phyloP scores from a whole-genome alignment of 2,888 invertebrate genomes.

The Rhaphigaster nebulosa region DNA sequence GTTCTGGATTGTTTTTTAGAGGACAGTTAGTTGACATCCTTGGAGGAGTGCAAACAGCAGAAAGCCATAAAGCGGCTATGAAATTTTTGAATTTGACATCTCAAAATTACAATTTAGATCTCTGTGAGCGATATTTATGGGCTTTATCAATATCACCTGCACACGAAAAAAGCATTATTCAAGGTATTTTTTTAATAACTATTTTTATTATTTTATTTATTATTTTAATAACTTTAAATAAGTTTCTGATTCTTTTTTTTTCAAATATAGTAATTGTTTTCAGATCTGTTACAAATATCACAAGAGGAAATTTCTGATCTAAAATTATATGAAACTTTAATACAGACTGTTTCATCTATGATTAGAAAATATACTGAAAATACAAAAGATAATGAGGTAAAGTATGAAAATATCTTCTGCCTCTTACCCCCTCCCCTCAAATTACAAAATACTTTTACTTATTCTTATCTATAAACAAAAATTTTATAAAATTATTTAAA shows the following conservation, averaged over 20 bases:
- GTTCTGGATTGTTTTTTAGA: conserved; percentile 67
- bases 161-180: conserved; percentile 73
- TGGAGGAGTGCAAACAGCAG: conserved; percentile 79
- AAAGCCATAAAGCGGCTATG: conserved; percentile 79
- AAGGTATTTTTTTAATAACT: conserved; percentile 67
- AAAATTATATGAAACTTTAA: conserved; percentile 77
- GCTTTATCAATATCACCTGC: conserved; percentile 78
- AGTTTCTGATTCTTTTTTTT: neutral
- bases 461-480: too few relatives aligned
- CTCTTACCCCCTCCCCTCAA: too few relatives aligned
- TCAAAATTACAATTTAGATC: conserved; percentile 71
- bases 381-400: conserved; percentile 54
- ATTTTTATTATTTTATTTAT: neutral
- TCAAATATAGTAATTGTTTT: conserved; percentile 56
- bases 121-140: conserved; percentile 82
- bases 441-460: too few relatives aligned
- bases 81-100: conserved; percentile 74
- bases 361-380: conserved; percentile 67
- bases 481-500: too few relatives aligned
- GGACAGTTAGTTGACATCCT: conserved; percentile 79
- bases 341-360: conserved; percentile 77
- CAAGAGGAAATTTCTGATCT: conserved; percentile 69
- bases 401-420: neutral
- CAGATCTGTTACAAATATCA: conserved; percentile 71
- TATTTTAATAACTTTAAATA: neutral